Conservation (phyloP, 2,797 vertebrate genomes). For the Melopsittacus undulatus region DNA sequence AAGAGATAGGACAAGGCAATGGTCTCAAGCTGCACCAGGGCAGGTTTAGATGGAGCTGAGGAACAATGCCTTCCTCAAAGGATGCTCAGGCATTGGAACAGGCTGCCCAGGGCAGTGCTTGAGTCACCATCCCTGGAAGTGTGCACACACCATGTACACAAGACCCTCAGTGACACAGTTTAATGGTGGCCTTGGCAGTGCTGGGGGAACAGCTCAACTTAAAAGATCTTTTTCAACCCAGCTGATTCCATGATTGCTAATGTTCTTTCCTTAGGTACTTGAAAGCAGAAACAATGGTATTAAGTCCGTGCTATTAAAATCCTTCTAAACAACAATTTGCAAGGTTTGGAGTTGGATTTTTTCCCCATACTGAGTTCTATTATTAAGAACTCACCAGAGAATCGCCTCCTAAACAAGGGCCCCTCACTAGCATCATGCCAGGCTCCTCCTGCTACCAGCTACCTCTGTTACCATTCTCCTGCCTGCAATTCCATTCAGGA, state of each 20-base stretch:
- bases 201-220: background rate
- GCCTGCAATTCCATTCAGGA: background rate
- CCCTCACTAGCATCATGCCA: background rate
- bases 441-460: background rate
- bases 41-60: too few species aligned
- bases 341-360: background rate
- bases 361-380: background rate
- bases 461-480: background rate
- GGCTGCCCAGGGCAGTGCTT: background rate
- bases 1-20: too few species aligned
- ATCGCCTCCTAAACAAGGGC: background rate
- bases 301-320: background rate
- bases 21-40: too few species aligned
- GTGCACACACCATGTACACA: background rate
- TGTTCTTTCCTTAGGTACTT: background rate
- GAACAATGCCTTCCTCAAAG: background rate
- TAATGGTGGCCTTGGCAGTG: background rate
- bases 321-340: background rate
- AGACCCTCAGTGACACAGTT: background rate
- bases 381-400: rapidly evolving
- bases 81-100: background rate
- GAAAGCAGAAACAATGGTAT: background rate
- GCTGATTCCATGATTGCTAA: background rate
- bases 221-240: background rate
- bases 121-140: background rate